Percentiles rank a stretch among this genome's conserved stretches.
Conservation (phyloP, 2,797 vertebrate genomes). For the Sciurus vulgaris region DNA sequence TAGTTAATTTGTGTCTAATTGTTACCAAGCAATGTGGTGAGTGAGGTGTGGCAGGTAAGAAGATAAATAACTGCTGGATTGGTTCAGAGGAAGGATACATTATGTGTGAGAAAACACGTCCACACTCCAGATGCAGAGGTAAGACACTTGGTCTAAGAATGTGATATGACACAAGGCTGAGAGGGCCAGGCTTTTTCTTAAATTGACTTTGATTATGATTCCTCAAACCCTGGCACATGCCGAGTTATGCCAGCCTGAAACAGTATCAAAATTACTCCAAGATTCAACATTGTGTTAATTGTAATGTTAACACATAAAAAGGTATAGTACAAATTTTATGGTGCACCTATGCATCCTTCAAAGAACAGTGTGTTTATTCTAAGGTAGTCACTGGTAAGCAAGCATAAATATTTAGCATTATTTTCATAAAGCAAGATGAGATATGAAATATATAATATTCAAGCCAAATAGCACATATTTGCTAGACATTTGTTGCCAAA, state of each 20-base stretch:
- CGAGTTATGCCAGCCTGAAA: not conserved
- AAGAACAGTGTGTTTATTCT: not conserved
- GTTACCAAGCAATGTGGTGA: not conserved
- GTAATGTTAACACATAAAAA: not conserved
- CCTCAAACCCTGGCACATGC: not conserved
- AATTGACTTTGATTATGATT: not conserved
- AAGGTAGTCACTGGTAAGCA: not conserved
- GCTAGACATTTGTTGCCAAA: not conserved
- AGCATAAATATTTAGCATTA: not conserved
- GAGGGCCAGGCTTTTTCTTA: not conserved
- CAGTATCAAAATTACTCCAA: not conserved
- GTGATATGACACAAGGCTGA: not conserved
- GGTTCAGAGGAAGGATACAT: not conserved
- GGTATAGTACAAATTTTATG: not conserved
- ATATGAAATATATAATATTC: not conserved
- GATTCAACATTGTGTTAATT: not conserved
- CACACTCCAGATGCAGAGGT: not conserved
- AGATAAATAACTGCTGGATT: not conserved
- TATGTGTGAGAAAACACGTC: not conserved
- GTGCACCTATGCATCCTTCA: not conserved
- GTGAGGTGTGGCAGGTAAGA: not conserved
- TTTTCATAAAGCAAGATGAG: not conserved
- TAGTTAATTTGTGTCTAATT: not conserved
- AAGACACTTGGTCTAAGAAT: not conserved
- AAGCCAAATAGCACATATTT: not conserved